phyloP scores from a whole-genome alignment of 1,140 invertebrate species.

The Coelopa frigida region DNA sequence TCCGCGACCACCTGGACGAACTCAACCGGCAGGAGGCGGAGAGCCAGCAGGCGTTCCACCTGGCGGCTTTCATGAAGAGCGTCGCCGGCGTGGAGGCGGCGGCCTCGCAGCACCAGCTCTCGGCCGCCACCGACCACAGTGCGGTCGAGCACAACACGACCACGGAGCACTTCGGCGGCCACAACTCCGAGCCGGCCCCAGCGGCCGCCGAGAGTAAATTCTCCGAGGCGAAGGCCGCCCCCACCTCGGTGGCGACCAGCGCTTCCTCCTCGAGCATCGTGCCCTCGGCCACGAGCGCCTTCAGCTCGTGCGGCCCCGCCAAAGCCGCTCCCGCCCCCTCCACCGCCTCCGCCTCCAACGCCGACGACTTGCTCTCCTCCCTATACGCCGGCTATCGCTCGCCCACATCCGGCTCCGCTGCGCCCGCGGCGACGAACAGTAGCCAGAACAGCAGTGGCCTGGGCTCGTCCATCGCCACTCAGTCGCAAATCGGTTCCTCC shows the following conservation, averaged over 20 bases:
- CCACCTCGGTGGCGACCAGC: neutral
- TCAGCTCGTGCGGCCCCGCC: conserved; percentile 31
- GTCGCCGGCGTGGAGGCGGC: conserved; percentile 38
- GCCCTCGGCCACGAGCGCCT: conserved; percentile 36
- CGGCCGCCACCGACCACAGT: neutral
- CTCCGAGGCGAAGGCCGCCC: neutral
- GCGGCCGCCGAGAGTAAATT: too few relatives aligned
- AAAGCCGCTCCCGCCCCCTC: conserved; percentile 5
- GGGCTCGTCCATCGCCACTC: conserved; percentile 35
- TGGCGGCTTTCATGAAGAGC: conserved; percentile 41
- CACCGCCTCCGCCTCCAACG: conserved; percentile 15
- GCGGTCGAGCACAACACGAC: neutral
- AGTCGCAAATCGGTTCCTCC: conserved; percentile 37
- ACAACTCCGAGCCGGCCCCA: neutral
- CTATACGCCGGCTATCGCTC: conserved; percentile 24
- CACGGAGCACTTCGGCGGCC: neutral
- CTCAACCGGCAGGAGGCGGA: conserved; percentile 30
- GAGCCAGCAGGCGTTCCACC: conserved; percentile 25
- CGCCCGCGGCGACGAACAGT: conserved; percentile 13
- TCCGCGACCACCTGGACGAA: conserved; percentile 39
- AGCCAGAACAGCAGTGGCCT: conserved; percentile 38
- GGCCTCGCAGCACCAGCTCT: conserved; percentile 24
- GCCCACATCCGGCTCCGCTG: neutral
- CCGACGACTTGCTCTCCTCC: conserved; percentile 26
- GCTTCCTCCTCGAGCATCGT: conserved; percentile 20